Evolutionary conservation across 2,888 invertebrate genomes (phyloP), one percentile per base, ranked within the genome.

Genomic region (Hoplodrina blanda): DNA sequence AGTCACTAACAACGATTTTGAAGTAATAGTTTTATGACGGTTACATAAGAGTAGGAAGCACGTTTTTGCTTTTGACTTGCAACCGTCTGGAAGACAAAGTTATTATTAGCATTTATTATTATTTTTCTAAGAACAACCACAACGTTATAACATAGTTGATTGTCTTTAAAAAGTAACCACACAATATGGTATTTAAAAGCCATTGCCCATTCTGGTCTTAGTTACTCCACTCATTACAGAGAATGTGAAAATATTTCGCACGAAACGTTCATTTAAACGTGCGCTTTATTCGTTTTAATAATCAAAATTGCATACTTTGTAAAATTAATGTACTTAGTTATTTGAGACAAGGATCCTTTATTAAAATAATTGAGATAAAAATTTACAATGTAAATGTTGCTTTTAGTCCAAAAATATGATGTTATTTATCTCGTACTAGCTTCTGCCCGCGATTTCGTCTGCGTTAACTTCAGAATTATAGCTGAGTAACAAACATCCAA

Each of bases 201-300:
- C 33, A 54, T 13, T 54, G 3, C 20, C 15, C 25, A 62, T 64
- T 52, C 49, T 37, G 13, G 15, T 46, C 13, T 15, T 17, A 78
- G 11, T 25, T 37, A 73, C 19, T 59, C 53, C 49, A 30, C n/a
- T 49, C 20, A 10, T 54, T 46, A 55, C 37, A 59, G 50, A 37
- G 41, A 80, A 57, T 46, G 46, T 19, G 20, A 76, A 64, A 64
- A 62, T 60, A 62, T 44, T 62, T 50, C 52, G 44, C 20, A 69
- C 19, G 44, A 52, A 76, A 76, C 37, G 19, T 60, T 62, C 50
- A 65, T 65, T 65, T 66, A 19, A 62, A 66, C 46, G 20, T 59
- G 44, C 44, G 61, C 44, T 76, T 74, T 64, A 61, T 79, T 80
- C 20, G 20, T 68, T 76, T 76, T 76, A 65, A 77, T 77, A 69